phyloP scores from a whole-genome alignment of 2,113 vertebrate genomes.

The Grammomys dolichurus region DNA sequence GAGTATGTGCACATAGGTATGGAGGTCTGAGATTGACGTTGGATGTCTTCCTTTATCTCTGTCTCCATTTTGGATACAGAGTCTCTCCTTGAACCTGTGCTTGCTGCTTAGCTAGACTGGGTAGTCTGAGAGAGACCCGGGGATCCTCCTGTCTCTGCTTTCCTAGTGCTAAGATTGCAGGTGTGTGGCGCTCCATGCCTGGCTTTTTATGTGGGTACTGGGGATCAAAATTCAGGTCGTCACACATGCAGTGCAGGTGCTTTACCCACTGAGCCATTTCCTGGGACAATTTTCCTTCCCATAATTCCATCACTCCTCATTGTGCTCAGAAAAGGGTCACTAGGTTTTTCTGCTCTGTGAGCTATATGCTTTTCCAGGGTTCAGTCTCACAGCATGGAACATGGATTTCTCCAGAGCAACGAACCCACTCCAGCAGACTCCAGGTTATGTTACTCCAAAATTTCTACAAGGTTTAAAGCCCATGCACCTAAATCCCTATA shows the following conservation, averaged over 20 bases:
- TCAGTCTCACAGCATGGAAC: not conserved
- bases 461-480: not conserved
- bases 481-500: not conserved
- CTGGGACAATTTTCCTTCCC: not conserved
- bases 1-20: not conserved
- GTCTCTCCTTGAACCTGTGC: not conserved
- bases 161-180: not conserved
- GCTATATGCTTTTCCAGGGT: no score
- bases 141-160: not conserved
- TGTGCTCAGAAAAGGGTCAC: not conserved
- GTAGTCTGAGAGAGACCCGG: not conserved
- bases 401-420: not conserved
- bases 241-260: not conserved
- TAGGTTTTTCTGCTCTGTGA: not conserved
- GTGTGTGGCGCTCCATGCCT: not conserved
- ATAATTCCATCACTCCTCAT: not conserved
- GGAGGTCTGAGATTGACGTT: not conserved
- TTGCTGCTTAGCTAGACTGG: not conserved
- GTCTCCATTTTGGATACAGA: not conserved
- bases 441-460: constrained; percentile 23
- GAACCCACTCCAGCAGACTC: not conserved
- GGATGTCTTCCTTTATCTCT: not conserved
- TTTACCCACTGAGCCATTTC: not conserved
- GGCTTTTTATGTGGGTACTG: not conserved
- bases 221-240: not conserved